Base-by-base conservation (phyloP, 2,888 invertebrate genomes). In the Mesorhabditis spiculigera region DNA sequence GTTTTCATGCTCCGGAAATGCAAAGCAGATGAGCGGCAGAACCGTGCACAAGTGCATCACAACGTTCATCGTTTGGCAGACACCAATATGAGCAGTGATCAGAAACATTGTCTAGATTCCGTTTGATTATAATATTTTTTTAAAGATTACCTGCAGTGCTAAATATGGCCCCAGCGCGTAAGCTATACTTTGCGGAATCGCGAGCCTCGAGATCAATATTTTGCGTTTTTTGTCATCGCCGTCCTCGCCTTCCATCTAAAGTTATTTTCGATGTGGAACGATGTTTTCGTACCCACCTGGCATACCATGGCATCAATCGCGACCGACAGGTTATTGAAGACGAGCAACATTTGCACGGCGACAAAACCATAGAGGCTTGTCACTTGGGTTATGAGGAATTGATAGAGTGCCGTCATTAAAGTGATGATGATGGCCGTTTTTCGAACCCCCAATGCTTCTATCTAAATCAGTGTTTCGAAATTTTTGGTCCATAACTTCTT, bases 171-270 rank as follows among this genome's bases (percentile, higher is more conserved):
- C 82, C 4, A 74, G 68, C 1, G 83, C 81, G 44, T 76, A 76
- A 3, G 82, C 82, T 42, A 83, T 72, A 45, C 82, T 81, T 42
- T 74, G 71, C 4, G 83, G 83, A 50, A 83, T 78, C n/a, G 77
- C 73, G 45, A 82, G 71, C 43, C 78, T 66, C 66, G 82, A 78
- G 5, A 83, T 71, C n/a, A 81, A 68, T 5, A 77, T 69, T 5
- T 78, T 75, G 13, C 82, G 70, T 62, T 79, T 78, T 67, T 78
- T 79, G 65, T 76, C 78, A 65, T 79, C 78, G 1, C 80, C 82
- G 58, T 80, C 77, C 67, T 81, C 81, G 13, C 80, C 76, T 66
- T 71, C 70, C 45, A 71, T 42, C 44, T 65, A 64, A 6, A 58
- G 43, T 65, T 65, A 16, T 6, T 8, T 41, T 43, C 44, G 6